Evolutionary conservation across 2,113 vertebrate species (phyloP).

Genomic region (Ondatra zibethicus): DNA sequence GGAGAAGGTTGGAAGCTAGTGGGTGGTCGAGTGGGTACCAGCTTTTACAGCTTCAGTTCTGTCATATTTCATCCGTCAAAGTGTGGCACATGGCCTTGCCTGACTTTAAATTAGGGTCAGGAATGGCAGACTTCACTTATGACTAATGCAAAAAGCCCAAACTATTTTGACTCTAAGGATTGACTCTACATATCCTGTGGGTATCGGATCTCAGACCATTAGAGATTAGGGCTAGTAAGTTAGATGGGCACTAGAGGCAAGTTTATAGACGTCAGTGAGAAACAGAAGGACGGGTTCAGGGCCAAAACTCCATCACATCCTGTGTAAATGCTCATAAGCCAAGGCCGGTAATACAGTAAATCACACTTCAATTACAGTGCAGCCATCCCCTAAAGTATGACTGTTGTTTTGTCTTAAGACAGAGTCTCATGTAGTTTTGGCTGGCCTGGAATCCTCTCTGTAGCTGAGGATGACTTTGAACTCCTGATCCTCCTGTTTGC

Average conservation of each 20-base stretch:
- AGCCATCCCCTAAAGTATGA: neutral
- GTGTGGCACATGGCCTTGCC: neutral
- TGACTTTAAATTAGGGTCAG: constrained; percentile 21
- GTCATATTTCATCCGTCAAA: neutral
- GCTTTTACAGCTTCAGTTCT: constrained; percentile 5
- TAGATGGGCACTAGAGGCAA: neutral
- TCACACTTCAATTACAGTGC: neutral
- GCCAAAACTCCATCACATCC: neutral
- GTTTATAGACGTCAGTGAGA: neutral
- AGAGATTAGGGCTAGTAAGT: neutral
- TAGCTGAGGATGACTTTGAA: neutral
- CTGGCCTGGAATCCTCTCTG: neutral
- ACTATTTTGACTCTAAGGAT: neutral
- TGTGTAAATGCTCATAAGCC: neutral
- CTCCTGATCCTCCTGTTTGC: neutral
- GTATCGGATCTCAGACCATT: neutral
- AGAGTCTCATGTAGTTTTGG: neutral
- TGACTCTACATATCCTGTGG: neutral
- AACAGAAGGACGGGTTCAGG: neutral
- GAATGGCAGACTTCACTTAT: neutral
- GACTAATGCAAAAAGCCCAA: neutral
- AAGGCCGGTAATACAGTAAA: neutral
- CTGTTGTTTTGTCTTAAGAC: neutral
- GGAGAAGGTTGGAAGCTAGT: constrained; percentile 10
- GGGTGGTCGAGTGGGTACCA: neutral